Percentiles rank a stretch among this genome's conserved stretches.
Conservation (phyloP, 2,888 invertebrate species). For the Heteromurus nitidus region DNA sequence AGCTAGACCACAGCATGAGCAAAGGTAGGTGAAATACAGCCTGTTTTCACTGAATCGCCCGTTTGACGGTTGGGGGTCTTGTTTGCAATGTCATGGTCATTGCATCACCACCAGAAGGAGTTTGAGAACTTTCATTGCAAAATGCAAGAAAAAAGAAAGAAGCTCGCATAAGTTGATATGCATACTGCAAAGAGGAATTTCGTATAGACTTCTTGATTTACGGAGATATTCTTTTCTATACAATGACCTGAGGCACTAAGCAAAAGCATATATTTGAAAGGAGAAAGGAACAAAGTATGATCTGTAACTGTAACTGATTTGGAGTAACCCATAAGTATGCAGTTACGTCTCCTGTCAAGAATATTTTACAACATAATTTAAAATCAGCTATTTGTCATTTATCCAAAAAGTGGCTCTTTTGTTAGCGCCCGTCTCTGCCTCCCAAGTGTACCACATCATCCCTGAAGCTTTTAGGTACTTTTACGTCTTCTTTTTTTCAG, state of each 20-base stretch:
- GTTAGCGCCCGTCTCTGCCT: no score
- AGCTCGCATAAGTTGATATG: no score
- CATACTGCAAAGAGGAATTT: not conserved
- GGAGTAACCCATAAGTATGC: no score
- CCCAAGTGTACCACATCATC: not conserved
- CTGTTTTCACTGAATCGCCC: not conserved
- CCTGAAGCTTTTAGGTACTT: not conserved
- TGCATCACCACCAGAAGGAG: conserved; percentile 3
- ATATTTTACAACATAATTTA: no score
- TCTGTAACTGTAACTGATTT: no score
- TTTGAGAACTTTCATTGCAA: not conserved
- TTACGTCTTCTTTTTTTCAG: not conserved
- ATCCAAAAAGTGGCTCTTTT: no score
- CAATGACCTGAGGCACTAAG: not conserved
- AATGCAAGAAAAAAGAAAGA: not conserved
- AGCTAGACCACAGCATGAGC: not conserved
- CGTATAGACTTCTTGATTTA: no score
- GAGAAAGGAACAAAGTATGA: not conserved
- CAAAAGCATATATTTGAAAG: not conserved
- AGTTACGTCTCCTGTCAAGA: no score
- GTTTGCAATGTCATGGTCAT: conserved; percentile 29
- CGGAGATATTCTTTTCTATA: not conserved
- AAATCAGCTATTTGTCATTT: conserved; percentile 45
- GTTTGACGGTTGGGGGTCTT: not conserved
- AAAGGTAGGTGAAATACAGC: not conserved